A percentile compares a stretch with the other conserved stretches of the same genome.
Conservation (phyloP, 30 jellyfish, hydroid and myxozoan genomes). For the Catostylus mosaicus region DNA sequence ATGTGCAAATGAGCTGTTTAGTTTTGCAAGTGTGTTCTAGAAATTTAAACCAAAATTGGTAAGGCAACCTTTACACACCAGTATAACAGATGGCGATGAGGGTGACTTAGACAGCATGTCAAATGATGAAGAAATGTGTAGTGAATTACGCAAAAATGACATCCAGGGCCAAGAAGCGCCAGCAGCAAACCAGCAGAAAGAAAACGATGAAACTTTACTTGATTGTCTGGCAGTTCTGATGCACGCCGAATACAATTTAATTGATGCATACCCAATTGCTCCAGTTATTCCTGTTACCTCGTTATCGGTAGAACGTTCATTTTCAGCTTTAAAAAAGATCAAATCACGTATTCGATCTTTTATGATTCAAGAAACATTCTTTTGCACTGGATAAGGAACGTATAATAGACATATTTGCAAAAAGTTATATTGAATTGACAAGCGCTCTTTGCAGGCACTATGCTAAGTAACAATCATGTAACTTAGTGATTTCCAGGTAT, state of each 20-base stretch:
- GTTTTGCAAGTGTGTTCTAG: constrained; percentile 22
- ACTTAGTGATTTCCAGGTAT: no score
- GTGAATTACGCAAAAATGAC: no score
- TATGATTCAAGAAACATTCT: constrained; percentile 35
- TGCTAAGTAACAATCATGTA: no score
- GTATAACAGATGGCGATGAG: constrained; percentile 6
- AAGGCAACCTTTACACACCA: neutral
- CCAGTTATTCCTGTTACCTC: neutral
- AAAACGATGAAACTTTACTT: neutral
- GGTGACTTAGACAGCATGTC: constrained; percentile 31
- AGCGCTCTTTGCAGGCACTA: constrained; percentile 37
- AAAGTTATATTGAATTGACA: constrained; percentile 25
- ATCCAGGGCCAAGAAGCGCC: no score
- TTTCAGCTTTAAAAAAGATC: neutral
- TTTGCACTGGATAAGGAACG: constrained; percentile 20
- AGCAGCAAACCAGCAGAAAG: neutral
- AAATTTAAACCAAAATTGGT: constrained; percentile 1
- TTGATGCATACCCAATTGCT: constrained; percentile 10
- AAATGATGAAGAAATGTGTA: no score
- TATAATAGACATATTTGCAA: constrained; percentile 29
- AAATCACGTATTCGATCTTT: constrained; percentile 22
- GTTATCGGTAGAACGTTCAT: neutral
- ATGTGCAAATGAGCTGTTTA: constrained; percentile 35
- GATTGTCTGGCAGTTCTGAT: neutral
- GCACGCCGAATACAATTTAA: neutral